Base-by-base conservation (phyloP, 2,113 vertebrate species). In the Elephantulus edwardii region DNA sequence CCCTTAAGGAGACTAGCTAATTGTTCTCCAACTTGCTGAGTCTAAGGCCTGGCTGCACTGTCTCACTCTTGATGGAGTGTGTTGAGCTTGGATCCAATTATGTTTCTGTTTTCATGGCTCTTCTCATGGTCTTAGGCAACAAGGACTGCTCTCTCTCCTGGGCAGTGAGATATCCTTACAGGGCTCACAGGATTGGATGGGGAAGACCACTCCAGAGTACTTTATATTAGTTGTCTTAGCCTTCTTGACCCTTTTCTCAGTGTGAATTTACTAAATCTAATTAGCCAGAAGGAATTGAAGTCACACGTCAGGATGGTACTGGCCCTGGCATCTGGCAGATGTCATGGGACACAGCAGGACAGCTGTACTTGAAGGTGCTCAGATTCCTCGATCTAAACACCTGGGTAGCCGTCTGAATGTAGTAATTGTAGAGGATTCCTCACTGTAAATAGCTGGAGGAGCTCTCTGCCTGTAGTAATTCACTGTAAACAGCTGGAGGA, bases 401-500 rank as follows among this genome's bases (percentile, higher is more conserved):
- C n/a, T n/a, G n/a, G n/a, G 56, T 42, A 72, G 42, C 87, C 70
- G 89, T 92, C 92, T 66, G 68, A 0, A 1, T 75, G 72, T 80
- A 84, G 89, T 86, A 93, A 93, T 90, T 90, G 80, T 89, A 92
- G 91, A 92, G 91, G 78, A 92, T n/a, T n/a, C n/a, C n/a, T n/a
- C n/a, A n/a, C n/a, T n/a, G n/a, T n/a, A n/a, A n/a, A 89, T 89
- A 93, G 91, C 89, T 92, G 92, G 86, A 84, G 56, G 48, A 72
- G 42, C 87, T 74, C 86, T 92, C 92, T 66, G 68, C 1, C 1
- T 75, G 72, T 80, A 84, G 89, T 86, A 93, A 93, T 90, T 90
- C 83, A 22, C 56, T 33, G 30, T 75, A 81, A 88, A 89, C 91
- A 93, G 91, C 89, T 92, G 92, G 86, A 84, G 56, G 48, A 72